These are phyloP conservation scores for Neogobius melanostomus DNA, from an alignment of 2,113 vertebrate genomes.

Conservation along the genomic window DNA sequence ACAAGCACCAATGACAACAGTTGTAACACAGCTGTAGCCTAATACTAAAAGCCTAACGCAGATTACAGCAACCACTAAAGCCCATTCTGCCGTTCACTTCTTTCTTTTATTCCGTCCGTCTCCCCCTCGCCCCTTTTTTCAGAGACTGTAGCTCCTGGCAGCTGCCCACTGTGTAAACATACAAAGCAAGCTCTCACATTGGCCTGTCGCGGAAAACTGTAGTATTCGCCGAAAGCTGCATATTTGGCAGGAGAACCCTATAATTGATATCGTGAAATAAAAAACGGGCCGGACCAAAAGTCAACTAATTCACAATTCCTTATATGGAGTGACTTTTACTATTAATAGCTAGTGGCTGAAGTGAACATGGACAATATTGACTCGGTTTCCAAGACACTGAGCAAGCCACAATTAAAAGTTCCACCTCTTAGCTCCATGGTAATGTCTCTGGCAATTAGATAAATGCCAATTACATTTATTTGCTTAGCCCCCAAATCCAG, in stretches of 20 bases:
- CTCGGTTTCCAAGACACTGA: conserved; percentile 57
- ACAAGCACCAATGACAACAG: neutral
- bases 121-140: conserved; percentile 34
- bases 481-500: conserved; percentile 2
- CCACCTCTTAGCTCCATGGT: conserved; percentile 5
- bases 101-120: conserved; percentile 30
- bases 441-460: conserved; percentile 32
- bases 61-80: conserved; percentile 13
- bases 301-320: conserved; percentile 44
- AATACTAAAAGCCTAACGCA: conserved; percentile 1
- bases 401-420: conserved; percentile 27
- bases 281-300: conserved; percentile 47
- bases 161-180: conserved; percentile 63
- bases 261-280: conserved; percentile 70
- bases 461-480: conserved; percentile 34
- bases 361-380: conserved; percentile 59
- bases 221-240: conserved; percentile 59
- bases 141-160: conserved; percentile 59
- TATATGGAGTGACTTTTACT: conserved; percentile 45
- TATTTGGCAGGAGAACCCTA: conserved; percentile 66
- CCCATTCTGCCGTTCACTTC: conserved; percentile 22
- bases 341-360: conserved; percentile 49
- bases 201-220: conserved; percentile 50
- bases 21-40: neutral
- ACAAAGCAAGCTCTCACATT: conserved; percentile 31